Evolutionary conservation across 2,797 vertebrate species (phyloP), one percentile per base, ranked within the genome.

Genomic region (Benthosema pterotum): DNA sequence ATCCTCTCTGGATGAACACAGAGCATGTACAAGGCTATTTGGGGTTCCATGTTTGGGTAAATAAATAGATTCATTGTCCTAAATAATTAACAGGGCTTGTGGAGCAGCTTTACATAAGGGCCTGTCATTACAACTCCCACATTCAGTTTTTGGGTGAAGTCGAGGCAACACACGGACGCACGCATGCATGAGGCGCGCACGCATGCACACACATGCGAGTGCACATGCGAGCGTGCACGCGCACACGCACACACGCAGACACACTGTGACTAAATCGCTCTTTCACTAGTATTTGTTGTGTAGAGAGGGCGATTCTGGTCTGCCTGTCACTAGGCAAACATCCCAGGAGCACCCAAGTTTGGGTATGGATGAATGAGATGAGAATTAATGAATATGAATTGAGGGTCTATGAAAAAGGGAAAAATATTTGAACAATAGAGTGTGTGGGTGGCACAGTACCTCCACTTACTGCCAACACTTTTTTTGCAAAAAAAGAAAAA

Each of bases 51-150:
- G 63, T 52, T 47, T 67, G 65, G 66, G 69, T 71, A 69, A 83
- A 81, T 71, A 75, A 74, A 75, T 65, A 66, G 57, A 68, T 82
- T 86, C 75, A 65, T 83, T 82, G 75, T 78, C 74, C 74, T 87
- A 71, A 91, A 90, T 92, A 89, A 91, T 88, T 87, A 80, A 90
- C 69, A 72, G 12, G 12, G 82, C 77, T 68, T 82, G 77, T 62
- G 81, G 85, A 77, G 70, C 52, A 38, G 62, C 62, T 74, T 92
- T 92, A 84, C 81, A 84, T 87, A 89, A 90, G 72, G 50, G 71
- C 58, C 48, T 65, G 68, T 86, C 85, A 88, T 89, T 77, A 85
- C 74, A 79, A 77, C 72, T 82, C 71, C 80, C 83, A 84, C 72
- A 72, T 81, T 84, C 57, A 49, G 72, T 75, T 85, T 87, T 83